Conservation (phyloP, 2,888 invertebrate species). For the Anagyrus pseudococci region DNA sequence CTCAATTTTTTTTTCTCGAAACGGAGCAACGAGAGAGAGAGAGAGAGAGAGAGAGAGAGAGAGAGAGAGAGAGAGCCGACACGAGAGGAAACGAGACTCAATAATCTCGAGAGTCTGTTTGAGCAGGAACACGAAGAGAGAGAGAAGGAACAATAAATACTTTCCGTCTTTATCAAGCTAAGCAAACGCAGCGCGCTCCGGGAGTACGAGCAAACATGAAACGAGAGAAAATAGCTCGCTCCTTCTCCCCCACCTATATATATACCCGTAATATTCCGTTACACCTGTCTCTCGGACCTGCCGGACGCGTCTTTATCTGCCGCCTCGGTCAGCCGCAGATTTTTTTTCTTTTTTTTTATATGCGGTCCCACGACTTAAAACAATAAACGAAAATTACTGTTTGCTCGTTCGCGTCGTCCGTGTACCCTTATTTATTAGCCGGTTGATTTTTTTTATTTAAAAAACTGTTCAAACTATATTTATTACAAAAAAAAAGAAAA, state of each 20-base stretch:
- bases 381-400: constrained; percentile 31
- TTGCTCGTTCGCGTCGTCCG: constrained; percentile 16
- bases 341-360: constrained; percentile 25
- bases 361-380: constrained; percentile 17
- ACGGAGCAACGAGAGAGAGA: too few relatives aligned
- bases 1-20: too few relatives aligned
- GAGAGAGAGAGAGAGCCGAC: too few relatives aligned
- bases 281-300: constrained; percentile 20
- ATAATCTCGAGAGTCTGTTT: constrained; percentile 32
- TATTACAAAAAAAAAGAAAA: too few relatives aligned
- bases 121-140: constrained; percentile 4
- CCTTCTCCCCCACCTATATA: constrained; percentile 4
- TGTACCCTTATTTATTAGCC: neutral
- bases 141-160: constrained; percentile 33
- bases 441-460: too few relatives aligned
- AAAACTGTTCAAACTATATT: too few relatives aligned
- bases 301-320: constrained; percentile 14
- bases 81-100: constrained; percentile 10
- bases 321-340: constrained; percentile 29
- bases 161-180: too few relatives aligned
- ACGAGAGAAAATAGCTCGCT: constrained; percentile 19
- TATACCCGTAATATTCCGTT: constrained; percentile 20
- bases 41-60: too few relatives aligned
- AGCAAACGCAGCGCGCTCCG: constrained; percentile 25
- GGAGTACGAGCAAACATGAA: constrained; percentile 16